Evolutionary conservation across 2,797 vertebrate species (phyloP).

Genomic region (Tiaroga cobitis): DNA sequence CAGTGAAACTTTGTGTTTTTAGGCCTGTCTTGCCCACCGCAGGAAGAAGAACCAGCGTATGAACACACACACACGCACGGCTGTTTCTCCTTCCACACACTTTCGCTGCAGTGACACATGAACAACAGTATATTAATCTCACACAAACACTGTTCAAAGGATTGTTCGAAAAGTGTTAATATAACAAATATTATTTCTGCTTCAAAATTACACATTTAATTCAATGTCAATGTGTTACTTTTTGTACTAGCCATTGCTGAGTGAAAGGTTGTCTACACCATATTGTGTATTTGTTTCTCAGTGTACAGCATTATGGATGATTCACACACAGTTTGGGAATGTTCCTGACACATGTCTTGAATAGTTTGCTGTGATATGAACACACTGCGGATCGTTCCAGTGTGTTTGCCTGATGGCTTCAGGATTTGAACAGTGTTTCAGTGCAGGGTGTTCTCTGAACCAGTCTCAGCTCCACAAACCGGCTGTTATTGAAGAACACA

Average conservation of each 20-base stretch:
- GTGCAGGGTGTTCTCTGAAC: neutral
- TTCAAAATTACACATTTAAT: neutral
- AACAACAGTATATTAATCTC: too few species aligned
- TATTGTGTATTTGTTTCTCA: too few species aligned
- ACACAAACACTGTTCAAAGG: too few species aligned
- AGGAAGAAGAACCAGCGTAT: conserved; percentile 74
- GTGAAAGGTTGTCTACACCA: too few species aligned
- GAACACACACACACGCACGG: conserved; percentile 60
- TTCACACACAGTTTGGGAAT: neutral
- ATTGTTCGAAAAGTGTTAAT: too few species aligned
- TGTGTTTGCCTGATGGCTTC: neutral
- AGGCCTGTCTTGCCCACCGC: conserved; percentile 71
- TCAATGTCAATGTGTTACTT: neutral
- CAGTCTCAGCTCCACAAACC: neutral
- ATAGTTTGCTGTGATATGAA: neutral
- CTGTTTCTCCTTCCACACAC: too few species aligned
- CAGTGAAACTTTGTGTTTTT: conserved; percentile 51
- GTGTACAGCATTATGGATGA: too few species aligned
- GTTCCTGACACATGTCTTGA: neutral
- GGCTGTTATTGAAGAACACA: neutral
- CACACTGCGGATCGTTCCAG: neutral
- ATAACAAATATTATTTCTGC: neutral
- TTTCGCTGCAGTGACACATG: too few species aligned
- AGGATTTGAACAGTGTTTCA: neutral
- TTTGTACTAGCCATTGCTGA: too few species aligned